Evolutionary conservation across 2,888 invertebrate species (phyloP), one percentile per base, ranked within the genome.

Genomic region (Gortyna flavago): DNA sequence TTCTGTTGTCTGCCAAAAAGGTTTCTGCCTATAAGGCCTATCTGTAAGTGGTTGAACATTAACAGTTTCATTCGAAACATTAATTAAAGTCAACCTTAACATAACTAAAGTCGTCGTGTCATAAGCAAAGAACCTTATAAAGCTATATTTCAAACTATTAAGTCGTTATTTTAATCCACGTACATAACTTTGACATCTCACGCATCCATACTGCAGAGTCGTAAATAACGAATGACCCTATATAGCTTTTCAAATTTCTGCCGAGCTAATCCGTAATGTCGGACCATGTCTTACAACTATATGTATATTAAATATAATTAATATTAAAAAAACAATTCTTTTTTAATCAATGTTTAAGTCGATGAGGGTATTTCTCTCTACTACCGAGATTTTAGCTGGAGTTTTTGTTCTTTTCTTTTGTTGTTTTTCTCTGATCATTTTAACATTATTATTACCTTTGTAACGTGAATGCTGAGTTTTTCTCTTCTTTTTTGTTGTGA

Each of bases 121-220:
- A 16, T 79, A 38, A 69, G 51, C 35, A 25, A 32, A 79, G 2
- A 48, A 59, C 54, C 44, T 21, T 73, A 32, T 18, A 3, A 72
- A 57, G 85, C 18, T 51, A 68, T 78, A 78, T 59, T 82, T 81
- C 61, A 75, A 76, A 59, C 51, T 69, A 64, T 66, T 29, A 38
- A 32, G 66, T 69, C 69, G 61, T 71, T 72, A 78, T 75, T 75
- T 72, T 57, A 79, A 71, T 72, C 48, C 48, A 66, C 54, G 70
- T 54, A 61, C n/a, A n/a, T 71, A 78, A 59, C 73, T 77, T 72
- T 82, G 84, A 84, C 72, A 85, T 83, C 79, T 84, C 83, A 85
- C 75, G 84, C 86, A 85, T 73, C 41, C n/a, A 69, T 61, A 38
- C 61, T 64, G 79, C 66, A 21, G 11, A 61, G 79, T 75, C 84